These are phyloP conservation scores for Diplosoma virens DNA, from an alignment of 23 tunicate species.

Conservation along the genomic window DNA sequence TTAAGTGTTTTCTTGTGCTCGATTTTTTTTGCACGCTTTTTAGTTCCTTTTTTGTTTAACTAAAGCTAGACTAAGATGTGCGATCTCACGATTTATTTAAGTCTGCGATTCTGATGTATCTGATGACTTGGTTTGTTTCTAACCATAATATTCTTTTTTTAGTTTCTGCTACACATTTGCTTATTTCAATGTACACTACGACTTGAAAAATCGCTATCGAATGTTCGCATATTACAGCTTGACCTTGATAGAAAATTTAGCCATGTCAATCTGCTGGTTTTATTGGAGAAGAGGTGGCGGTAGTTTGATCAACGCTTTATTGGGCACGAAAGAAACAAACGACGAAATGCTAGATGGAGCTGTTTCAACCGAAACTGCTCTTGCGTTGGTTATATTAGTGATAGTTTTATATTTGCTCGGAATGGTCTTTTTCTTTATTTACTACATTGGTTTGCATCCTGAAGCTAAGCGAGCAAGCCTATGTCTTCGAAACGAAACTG, in stretches of 20 bases:
- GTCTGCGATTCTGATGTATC: too few species aligned
- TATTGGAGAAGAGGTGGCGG: constrained; percentile 60
- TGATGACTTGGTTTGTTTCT: too few species aligned
- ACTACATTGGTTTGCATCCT: constrained; percentile 61
- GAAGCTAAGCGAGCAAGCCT: background rate
- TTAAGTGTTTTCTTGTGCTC: too few species aligned
- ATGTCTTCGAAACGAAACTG: background rate
- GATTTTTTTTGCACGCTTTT: too few species aligned
- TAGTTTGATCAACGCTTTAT: constrained; percentile 11
- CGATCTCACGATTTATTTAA: too few species aligned
- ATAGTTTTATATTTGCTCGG: constrained; percentile 40
- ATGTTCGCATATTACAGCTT: constrained; percentile 66
- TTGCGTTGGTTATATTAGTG: constrained; percentile 36
- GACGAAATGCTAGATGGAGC: background rate
- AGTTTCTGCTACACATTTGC: constrained; percentile 80
- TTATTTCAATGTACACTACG: constrained; percentile 75
- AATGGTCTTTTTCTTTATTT: constrained; percentile 55
- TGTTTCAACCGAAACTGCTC: constrained; percentile 29
- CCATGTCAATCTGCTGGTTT: constrained; percentile 53
- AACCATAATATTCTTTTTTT: background rate
- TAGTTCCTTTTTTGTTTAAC: too few species aligned
- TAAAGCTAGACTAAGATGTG: too few species aligned
- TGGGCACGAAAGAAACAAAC: background rate
- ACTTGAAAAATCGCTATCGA: constrained; percentile 22
- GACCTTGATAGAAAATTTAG: constrained; percentile 49